Conservation (phyloP, 2,113 vertebrate genomes). For the Solea solea region DNA sequence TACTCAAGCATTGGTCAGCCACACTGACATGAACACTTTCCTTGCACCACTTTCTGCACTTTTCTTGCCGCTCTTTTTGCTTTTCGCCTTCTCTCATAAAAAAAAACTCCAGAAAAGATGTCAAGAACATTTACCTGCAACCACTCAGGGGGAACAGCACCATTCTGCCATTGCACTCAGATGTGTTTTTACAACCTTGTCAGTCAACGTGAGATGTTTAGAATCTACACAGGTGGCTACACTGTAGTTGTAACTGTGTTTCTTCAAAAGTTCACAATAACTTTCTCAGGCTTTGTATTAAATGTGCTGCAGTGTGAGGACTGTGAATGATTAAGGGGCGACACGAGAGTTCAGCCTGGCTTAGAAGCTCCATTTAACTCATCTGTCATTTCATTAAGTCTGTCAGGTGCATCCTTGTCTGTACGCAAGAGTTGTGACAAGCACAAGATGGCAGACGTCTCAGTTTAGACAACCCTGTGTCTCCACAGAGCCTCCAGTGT, state of each 20-base stretch:
- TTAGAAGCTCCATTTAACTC: slow-evolving; percentile 47
- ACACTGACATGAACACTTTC: slow-evolving; percentile 46
- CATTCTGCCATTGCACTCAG: slow-evolving; percentile 35
- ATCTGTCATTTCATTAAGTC: slow-evolving; percentile 71
- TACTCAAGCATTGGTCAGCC: slow-evolving; percentile 54
- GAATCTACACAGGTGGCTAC: too few relatives aligned
- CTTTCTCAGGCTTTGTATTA: slow-evolving; percentile 16
- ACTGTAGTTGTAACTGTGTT: slow-evolving; percentile 10
- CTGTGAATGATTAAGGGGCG: slow-evolving; percentile 33
- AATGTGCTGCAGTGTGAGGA: slow-evolving; percentile 9
- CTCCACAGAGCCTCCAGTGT: slow-evolving; percentile 61
- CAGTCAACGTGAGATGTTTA: slow-evolving; percentile 20
- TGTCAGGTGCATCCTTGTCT: slow-evolving; percentile 69
- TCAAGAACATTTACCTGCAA: slow-evolving; percentile 68
- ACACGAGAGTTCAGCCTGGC: slow-evolving; percentile 31
- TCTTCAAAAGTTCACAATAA: slow-evolving; percentile 9
- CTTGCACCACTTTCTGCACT: slow-evolving; percentile 34
- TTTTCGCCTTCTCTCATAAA: slow-evolving; percentile 15
- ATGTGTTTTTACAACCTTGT: slow-evolving; percentile 38
- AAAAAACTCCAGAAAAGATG: slow-evolving; percentile 31
- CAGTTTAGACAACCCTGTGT: slow-evolving; percentile 68
- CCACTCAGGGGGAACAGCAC: slow-evolving; percentile 55
- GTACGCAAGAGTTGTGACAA: slow-evolving; percentile 64
- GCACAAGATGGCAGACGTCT: slow-evolving; percentile 73
- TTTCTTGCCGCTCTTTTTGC: slow-evolving; percentile 34